Percentiles rank a stretch among this genome's conserved stretches.
phyloP scores from a whole-genome alignment of 2,888 invertebrate genomes.

The Agrotis clavis region DNA sequence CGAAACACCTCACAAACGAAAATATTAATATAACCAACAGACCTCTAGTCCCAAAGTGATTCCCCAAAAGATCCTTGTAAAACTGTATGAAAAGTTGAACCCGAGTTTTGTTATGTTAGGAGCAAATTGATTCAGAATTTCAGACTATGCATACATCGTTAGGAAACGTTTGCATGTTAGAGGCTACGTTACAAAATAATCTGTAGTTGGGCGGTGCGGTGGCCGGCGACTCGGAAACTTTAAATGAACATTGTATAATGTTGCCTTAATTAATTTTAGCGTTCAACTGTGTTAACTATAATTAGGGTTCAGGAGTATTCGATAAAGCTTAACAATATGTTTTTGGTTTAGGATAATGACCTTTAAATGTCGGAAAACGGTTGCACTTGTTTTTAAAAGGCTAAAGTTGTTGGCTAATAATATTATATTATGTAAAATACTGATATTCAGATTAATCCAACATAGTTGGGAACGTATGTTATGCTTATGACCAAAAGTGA shows the following conservation, averaged over 20 bases:
- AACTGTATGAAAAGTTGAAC: not conserved
- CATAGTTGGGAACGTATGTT: no score
- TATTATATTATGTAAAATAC: no score
- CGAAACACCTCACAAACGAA: not conserved
- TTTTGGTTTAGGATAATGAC: not conserved
- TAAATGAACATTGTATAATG: conserved; percentile 70
- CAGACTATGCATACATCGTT: conserved; percentile 11
- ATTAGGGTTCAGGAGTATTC: conserved; percentile 42
- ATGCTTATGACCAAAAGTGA: not conserved
- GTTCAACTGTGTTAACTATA: conserved; percentile 47
- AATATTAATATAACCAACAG: not conserved
- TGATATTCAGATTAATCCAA: no score
- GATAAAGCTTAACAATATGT: not conserved
- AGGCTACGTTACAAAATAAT: conserved; percentile 66
- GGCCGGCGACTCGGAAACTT: conserved; percentile 72
- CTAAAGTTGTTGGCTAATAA: no score
- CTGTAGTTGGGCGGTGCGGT: conserved; percentile 51
- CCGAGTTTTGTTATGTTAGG: conserved; percentile 6
- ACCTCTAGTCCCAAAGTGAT: not conserved
- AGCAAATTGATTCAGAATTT: conserved; percentile 18
- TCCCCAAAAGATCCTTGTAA: not conserved
- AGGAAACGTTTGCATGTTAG: conserved; percentile 48
- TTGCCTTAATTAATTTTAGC: conserved; percentile 71
- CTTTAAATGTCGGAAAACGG: not conserved
- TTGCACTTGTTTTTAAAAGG: not conserved